phyloP scores from a whole-genome alignment of 2,888 invertebrate genomes.

The Zygaena filipendulae region DNA sequence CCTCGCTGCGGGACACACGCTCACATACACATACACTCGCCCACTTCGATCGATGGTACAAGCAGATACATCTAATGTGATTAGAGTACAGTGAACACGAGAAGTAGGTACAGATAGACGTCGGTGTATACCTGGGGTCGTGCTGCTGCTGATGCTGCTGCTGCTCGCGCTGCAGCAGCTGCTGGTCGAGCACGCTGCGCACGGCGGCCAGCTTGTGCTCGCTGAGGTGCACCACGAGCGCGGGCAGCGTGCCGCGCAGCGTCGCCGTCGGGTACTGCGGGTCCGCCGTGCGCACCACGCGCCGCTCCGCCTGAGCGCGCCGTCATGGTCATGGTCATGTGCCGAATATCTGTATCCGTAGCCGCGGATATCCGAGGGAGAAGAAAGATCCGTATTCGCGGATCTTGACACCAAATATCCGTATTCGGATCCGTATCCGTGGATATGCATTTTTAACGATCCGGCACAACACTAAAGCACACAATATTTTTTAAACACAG shows the following conservation, averaged over 20 bases:
- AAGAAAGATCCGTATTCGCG: too few species aligned
- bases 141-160: slow-evolving; percentile 17
- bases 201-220: slow-evolving; percentile 82
- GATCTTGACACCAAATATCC: too few species aligned
- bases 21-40: background rate
- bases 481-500: too few species aligned
- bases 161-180: too few species aligned
- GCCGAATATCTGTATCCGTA: slow-evolving; percentile 17
- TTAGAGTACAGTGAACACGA: background rate
- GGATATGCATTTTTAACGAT: too few species aligned
- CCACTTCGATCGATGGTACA: slow-evolving; percentile 3
- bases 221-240: slow-evolving; percentile 89
- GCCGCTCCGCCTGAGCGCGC: slow-evolving; percentile 75
- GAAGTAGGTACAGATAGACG: too few species aligned
- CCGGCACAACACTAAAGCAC: too few species aligned
- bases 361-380: too few species aligned
- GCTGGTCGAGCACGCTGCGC: slow-evolving; percentile 41
- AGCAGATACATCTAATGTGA: background rate
- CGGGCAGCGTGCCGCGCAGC: slow-evolving; percentile 86
- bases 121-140: slow-evolving; percentile 17
- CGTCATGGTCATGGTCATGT: too few species aligned
- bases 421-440: too few species aligned
- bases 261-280: slow-evolving; percentile 88
- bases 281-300: slow-evolving; percentile 84
- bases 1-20: slow-evolving; percentile 1